Base-by-base conservation (phyloP, 2,888 invertebrate genomes). In the Eulithis prunata region DNA sequence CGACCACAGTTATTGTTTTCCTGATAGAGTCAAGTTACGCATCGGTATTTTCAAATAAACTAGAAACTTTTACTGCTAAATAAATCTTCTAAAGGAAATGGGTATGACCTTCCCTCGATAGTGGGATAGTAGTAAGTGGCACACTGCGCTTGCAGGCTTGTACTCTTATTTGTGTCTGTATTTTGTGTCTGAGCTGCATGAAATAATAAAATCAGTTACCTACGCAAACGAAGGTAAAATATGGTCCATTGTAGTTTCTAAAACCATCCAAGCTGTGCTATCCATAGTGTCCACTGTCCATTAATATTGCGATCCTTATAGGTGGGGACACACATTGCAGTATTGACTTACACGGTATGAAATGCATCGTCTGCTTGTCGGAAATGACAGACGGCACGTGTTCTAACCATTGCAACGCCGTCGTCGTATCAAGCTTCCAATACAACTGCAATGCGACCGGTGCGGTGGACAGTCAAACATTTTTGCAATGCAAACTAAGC, bases 1-100 rank as follows among this genome's bases (percentile, higher is more conserved):
- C 68, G 66, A 76, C 78, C 72, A 71, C 76, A 78, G 32, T 51
- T 10, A 49, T 58, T 58, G 62, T 75, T 78, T 81, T 73, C 71
- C 73, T 74, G 72, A 71, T 75, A 71, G 62, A 82, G 84, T 87
- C 76, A 71, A 66, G 69, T 87, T 81, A 83, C 87, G 69, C 73
- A 79, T 81, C 81, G 77, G 81, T 74, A 69, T 83, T 81, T 82
- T 32, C 32, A 32, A 32, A 1, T 3, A 32, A 32, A 5, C 32
- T 32, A 4, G 32, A 32, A 32, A 32, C 32, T 6, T 32, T 32
- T 32, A 5, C 32, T 32, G 4, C 6, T 32, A 5, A 32, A 32
- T 5, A 32, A 32, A 32, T 32, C 32, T 21, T 21, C 21, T 2
- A 21, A 21, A 21, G 21, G 21, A 21, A 21, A 21, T 21, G 21